Evolutionary conservation across 2,797 vertebrate species (phyloP).

Genomic region (Sternarchorhynchus goeldii): DNA sequence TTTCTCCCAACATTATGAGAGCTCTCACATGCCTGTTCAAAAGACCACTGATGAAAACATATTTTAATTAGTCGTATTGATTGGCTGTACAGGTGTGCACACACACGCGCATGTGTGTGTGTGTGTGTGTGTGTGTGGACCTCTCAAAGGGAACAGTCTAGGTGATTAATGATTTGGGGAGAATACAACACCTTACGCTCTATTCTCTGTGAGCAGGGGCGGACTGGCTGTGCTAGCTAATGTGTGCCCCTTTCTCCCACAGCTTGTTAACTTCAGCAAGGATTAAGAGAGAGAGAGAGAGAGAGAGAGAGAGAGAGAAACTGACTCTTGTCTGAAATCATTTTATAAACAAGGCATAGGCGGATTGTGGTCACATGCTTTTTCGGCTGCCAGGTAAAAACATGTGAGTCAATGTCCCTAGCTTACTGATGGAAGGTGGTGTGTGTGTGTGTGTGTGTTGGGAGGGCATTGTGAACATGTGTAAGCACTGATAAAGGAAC

Average conservation of each 20-base stretch:
- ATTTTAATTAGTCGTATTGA: conserved; percentile 52
- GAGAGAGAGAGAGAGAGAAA: conserved; percentile 4
- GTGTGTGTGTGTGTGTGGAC: conserved; percentile 24
- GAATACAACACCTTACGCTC: conserved; percentile 35
- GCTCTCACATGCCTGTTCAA: conserved; percentile 41
- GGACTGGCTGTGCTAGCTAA: conserved; percentile 37
- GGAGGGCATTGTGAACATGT: conserved; percentile 26
- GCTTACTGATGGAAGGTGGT: conserved; percentile 36
- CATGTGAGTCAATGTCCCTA: conserved; percentile 43
- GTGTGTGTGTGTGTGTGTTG: conserved; percentile 25
- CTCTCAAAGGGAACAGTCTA: conserved; percentile 40
- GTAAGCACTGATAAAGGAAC: conserved; percentile 46
- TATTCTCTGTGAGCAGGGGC: conserved; percentile 40
- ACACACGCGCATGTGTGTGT: conserved; percentile 21
- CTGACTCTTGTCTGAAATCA: conserved; percentile 45
- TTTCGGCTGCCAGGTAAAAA: conserved; percentile 35
- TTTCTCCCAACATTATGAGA: conserved; percentile 33
- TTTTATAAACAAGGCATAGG: conserved; percentile 49
- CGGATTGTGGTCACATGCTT: conserved; percentile 26
- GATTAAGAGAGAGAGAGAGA: conserved; percentile 46
- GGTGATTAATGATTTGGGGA: conserved; percentile 54
- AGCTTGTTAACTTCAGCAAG: conserved; percentile 55
- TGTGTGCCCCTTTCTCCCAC: conserved; percentile 46
- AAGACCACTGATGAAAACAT: conserved; percentile 47
- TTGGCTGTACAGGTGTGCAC: conserved; percentile 23